These are phyloP conservation scores for Paelopatides confundens DNA, from an alignment of 53 echinoderm and acorn worm genomes.

Conservation along the genomic window DNA sequence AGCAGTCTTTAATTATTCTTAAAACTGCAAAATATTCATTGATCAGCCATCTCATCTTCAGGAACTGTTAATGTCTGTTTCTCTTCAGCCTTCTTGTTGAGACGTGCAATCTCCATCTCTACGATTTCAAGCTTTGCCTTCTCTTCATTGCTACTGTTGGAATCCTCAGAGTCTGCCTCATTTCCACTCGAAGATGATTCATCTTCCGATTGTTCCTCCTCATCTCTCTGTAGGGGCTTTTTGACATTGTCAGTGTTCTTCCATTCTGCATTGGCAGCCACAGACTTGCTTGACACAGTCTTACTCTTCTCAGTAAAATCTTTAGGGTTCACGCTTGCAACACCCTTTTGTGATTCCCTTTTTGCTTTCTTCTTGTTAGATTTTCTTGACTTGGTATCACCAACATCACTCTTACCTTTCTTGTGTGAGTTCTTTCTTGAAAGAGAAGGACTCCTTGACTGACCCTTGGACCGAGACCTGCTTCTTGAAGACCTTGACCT, in stretches of 20 bases:
- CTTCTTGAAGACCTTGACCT: background rate
- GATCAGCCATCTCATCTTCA: background rate
- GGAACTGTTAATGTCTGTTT: background rate
- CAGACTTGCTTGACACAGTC: background rate
- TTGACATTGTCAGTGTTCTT: background rate
- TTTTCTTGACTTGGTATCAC: background rate
- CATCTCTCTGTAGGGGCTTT: background rate
- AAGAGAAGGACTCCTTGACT: background rate
- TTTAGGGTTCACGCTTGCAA: background rate
- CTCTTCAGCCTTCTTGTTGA: constrained; percentile 23
- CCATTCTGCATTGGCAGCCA: background rate
- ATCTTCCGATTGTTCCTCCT: background rate
- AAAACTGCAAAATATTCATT: too few relatives aligned
- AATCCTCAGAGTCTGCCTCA: constrained; percentile 22
- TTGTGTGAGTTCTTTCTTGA: background rate
- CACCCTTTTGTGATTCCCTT: background rate
- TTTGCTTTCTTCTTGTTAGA: background rate
- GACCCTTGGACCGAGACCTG: background rate
- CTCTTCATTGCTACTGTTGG: constrained; percentile 17
- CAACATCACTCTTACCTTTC: constrained; percentile 30
- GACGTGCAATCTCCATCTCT: constrained; percentile 36
- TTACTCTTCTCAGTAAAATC: background rate
- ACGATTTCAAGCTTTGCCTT: constrained; percentile 33
- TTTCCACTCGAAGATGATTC: constrained; percentile 26
- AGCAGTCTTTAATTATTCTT: too few relatives aligned